Percentiles rank a stretch among this genome's conserved stretches.
Evolutionary conservation across 2,797 vertebrate genomes (phyloP).

Genomic region (Anableps anableps): DNA sequence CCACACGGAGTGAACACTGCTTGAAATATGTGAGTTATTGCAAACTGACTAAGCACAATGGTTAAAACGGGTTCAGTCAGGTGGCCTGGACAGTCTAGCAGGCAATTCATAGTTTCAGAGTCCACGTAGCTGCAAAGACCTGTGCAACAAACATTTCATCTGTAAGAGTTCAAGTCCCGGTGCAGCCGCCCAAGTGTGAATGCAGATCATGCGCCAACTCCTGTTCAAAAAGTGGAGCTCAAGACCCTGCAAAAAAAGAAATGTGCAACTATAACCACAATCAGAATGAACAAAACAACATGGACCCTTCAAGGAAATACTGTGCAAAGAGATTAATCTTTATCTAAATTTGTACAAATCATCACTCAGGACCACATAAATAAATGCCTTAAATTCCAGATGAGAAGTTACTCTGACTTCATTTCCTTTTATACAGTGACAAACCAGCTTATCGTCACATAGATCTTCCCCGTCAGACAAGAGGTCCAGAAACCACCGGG

Average conservation of each 20-base stretch:
- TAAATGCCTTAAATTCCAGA: neutral
- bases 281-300: neutral
- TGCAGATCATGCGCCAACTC: neutral
- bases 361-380: neutral
- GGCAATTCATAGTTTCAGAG: neutral
- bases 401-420: neutral
- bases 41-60: neutral
- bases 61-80: neutral
- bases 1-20: conserved; percentile 70
- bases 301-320: neutral
- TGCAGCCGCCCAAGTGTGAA: neutral
- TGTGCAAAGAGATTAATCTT: conserved; percentile 3
- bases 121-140: neutral
- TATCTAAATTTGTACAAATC: neutral
- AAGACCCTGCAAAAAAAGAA: conserved; percentile 1
- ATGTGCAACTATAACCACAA: conserved; percentile 3
- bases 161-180: neutral
- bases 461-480: neutral
- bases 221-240: neutral
- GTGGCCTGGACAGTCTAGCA: neutral
- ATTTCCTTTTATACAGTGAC: neutral
- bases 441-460: neutral
- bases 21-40: conserved; percentile 31
- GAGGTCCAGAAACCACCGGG: neutral
- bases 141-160: neutral